Evolutionary conservation across 2,113 vertebrate species (phyloP), one percentile per base, ranked within the genome.

Genomic region (Tursiops truncatus): DNA sequence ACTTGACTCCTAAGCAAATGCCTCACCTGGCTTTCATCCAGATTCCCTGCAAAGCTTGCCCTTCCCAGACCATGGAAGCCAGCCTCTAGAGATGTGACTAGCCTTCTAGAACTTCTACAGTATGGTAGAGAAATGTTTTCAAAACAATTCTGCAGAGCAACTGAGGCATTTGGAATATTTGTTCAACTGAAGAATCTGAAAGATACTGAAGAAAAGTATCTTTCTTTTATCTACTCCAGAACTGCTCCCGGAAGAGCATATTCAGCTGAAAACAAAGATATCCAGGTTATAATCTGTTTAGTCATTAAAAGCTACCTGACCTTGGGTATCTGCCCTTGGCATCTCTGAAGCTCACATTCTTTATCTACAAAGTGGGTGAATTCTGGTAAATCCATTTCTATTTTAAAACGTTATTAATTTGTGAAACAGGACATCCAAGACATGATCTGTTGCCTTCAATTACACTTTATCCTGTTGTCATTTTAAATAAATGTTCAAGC

Each of bases 1-100:
- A 97, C 76, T 96, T 81, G 91, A 97, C 88, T 95, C 86, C 96
- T 93, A 82, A 97, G 96, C 87, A 90, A 33, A 62, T 91, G 93
- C 95, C 94, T 91, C 79, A 97, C 62, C 9, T 56, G 95, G 98
- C 97, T 70, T 77, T 76, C 65, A 0, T 9, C 93, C 97, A 95
- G 65, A 89, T 44, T 87, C 28, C 76, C 90, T 85, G 88, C 74
- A 68, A 33, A 81, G 15, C n/a, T 12, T 9, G 17, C 68, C 50
- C 56, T 41, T 87, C 86, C 77, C 81, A 62, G 65, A 80, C 77
- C 76, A 60, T 8, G 47, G 41, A n/a, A 79, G 67, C 36, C 81
- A 68, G 53, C 25, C 53, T 47, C 21, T 6, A 53, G 18, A 80
- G 31, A 89, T 38, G 38, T 31, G 23, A 63, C 26, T 26, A n/a